Base-by-base conservation (phyloP, 2,888 invertebrate species). In the Andrena chrysosceles region DNA sequence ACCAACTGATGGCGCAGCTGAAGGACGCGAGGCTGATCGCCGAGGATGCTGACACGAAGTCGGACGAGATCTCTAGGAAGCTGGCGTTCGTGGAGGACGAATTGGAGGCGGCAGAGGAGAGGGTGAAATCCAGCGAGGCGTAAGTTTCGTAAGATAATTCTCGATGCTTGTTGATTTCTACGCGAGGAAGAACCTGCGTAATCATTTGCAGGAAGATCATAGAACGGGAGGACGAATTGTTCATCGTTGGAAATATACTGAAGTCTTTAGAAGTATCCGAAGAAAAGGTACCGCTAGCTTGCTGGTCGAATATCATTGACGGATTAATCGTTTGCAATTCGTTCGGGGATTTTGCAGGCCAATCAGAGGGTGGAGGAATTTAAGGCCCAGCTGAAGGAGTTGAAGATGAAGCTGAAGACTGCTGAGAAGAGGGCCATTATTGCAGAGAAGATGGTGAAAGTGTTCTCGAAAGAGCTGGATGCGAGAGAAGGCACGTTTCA, bases 381-480 rank as follows among this genome's bases (percentile, higher is more conserved):
- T 93, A 96, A 96, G 91, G 93, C 94, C 86, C 95, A 95, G 90
- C 67, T 93, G 66, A 91, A 91, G 64, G 90, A 89, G 16, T 79
- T 93, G 64, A 93, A 93, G 80, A 68, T 79, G 10, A 91, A 91
- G 82, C 70, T 93, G 23, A 91, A 91, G 75, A 90, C 91, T 33
- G 91, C 90, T 93, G 96, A 96, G 94, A 96, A 96, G 91, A 95
- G 96, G 87, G 96, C 96, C 89, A 95, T 96, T 90, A 96, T 96
- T 91, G 96, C 96, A 88, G 96, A 96, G 92, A 95, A 96, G 92
- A 95, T 96, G 87, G 96, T 96, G 87, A 96, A 96, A 94, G 96
- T 96, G 93, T 94, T 96, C 91, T 96, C 96, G 94, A 96, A 96
- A 94, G 96, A 96, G 92, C 95, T 96, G 92, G 96, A 96, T 94